Conservation (phyloP, 1,140 invertebrate species). For the Drosophila paulistorum region DNA sequence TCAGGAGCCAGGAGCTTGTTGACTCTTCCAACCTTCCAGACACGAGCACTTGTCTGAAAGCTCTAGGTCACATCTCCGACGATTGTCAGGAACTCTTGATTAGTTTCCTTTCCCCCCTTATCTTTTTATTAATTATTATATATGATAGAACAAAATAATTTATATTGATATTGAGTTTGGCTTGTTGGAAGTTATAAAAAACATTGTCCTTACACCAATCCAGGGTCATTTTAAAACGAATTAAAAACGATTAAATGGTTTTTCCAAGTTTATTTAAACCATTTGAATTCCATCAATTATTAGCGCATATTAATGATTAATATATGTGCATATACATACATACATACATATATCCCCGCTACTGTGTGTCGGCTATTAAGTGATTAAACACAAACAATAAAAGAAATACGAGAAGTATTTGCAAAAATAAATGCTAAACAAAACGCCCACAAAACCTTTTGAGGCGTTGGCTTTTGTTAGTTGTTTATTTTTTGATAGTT, state of each 20-base stretch:
- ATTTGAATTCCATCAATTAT: conserved; percentile 61
- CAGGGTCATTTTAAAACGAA: conserved; percentile 47
- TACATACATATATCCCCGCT: neutral
- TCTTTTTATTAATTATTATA: too few species aligned
- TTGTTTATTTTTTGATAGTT: conserved; percentile 29
- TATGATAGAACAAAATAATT: too few species aligned
- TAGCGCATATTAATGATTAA: conserved; percentile 52
- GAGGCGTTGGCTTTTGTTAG: conserved; percentile 30
- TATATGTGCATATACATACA: too few species aligned
- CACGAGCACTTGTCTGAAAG: too few species aligned
- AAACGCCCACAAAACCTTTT: conserved; percentile 64
- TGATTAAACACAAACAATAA: conserved; percentile 52
- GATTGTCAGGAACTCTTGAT: too few species aligned
- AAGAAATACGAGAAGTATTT: conserved; percentile 9
- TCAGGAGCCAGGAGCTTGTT: neutral
- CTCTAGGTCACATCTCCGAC: too few species aligned
- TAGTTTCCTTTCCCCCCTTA: too few species aligned
- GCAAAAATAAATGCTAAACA: neutral
- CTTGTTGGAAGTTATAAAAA: neutral
- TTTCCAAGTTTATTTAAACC: conserved; percentile 28
- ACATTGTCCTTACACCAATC: conserved; percentile 23
- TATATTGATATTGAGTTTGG: too few species aligned
- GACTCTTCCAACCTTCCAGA: too few species aligned
- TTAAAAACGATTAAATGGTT: conserved; percentile 6
- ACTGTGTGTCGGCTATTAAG: conserved; percentile 16